Evolutionary conservation across 1,140 invertebrate species (phyloP), one percentile per base, ranked within the genome.

Genomic region (Tetramorium alpestre): DNA sequence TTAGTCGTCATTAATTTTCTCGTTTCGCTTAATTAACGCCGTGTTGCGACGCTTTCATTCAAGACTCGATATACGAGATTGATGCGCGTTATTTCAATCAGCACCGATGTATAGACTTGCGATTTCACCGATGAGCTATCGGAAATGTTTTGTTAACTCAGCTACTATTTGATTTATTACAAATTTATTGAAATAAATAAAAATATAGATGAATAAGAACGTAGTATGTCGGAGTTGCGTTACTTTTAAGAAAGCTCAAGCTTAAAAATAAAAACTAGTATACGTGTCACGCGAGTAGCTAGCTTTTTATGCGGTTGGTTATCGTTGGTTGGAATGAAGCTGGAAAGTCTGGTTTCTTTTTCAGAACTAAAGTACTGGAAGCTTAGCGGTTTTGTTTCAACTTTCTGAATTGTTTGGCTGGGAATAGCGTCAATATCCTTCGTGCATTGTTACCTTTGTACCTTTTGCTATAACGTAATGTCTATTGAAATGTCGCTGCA

Each of bases 321-420:
- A 90, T 90, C 88, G 73, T 22, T n/a, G 4, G 2, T n/a, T 62
- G 56, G 80, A 88, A 90, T 80, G 69, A 81, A 87, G 80, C 41
- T 56, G 69, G 65, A 69, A 78, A 90, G 89, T 89, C 77, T 51
- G 28, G 28, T 22, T 58, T 75, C 86, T 69, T 64, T 84, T 49
- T 76, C 75, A 44, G 80, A 47, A 11, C 6, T 16, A 28, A 47
- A 69, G 18, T 18, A 72, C 56, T 58, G 51, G 69, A 65, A 78
- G 38, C 6, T 49, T 25, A 28, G 86, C 65, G 49, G 89, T 87
- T 85, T 72, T 44, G 67, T 28, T 62, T 49, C 2, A 49, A 84
- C 38, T 72, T 56, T 56, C 7, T 44, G n/a, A 54, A 81, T 72
- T 44, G 33, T 8, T 6, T 44, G 38, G 10, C 33, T n/a, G 49